Evolutionary conservation across 2,113 vertebrate species (phyloP).

Genomic region (Ammodytes dubius): DNA sequence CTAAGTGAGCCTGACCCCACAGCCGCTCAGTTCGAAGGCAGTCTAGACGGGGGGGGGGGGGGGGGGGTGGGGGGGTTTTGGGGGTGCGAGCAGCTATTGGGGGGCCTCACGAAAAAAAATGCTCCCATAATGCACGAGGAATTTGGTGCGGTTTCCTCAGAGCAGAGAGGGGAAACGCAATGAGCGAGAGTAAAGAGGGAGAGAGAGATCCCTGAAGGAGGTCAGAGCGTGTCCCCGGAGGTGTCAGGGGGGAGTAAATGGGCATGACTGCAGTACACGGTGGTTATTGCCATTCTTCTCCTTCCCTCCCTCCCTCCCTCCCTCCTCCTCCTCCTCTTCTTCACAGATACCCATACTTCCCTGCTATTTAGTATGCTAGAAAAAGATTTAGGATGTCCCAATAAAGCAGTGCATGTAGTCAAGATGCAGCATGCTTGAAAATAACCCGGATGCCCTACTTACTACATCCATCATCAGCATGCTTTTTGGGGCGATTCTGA

Average conservation of each 20-base stretch:
- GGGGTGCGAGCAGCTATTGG: slow-evolving; percentile 19
- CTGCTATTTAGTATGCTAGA: no score
- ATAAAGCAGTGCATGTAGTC: no score
- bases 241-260: slow-evolving; percentile 72
- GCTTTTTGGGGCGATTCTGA: no score
- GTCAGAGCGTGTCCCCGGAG: slow-evolving; percentile 70
- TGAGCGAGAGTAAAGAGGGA: slow-evolving; percentile 63
- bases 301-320: slow-evolving; percentile 27
- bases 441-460: no score
- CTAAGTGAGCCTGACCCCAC: slow-evolving; percentile 62
- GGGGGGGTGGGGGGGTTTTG: no score
- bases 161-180: slow-evolving; percentile 70
- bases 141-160: slow-evolving; percentile 67
- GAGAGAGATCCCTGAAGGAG: slow-evolving; percentile 65
- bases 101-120: slow-evolving; percentile 46
- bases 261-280: slow-evolving; percentile 70
- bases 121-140: slow-evolving; percentile 69
- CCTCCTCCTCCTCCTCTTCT: slow-evolving; percentile 12
- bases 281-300: slow-evolving; percentile 46
- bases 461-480: no score
- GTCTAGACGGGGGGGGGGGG: slow-evolving; percentile 59
- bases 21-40: slow-evolving; percentile 21
- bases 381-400: no score
- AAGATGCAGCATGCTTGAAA: no score
- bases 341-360: background rate